Base-by-base conservation (phyloP, 2,888 invertebrate species). In the Temnothorax ravouxi region DNA sequence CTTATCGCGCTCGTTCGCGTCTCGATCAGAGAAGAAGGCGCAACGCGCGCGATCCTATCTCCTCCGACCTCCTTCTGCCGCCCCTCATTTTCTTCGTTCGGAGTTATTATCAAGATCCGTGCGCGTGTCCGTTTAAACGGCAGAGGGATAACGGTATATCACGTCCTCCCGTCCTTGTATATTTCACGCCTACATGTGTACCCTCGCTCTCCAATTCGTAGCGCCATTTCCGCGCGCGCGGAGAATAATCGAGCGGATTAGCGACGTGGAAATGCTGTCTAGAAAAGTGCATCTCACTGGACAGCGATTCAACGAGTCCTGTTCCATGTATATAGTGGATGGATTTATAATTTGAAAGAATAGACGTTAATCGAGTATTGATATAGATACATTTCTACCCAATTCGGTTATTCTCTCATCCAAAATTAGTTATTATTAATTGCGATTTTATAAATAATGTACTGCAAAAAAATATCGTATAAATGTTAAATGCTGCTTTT, bases 71-170 rank as follows among this genome's bases (percentile, higher is more conserved):
- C 69, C 66, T 76, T 69, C 34, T 80, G 50, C 77, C 77, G 71
- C 25, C 84, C 66, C 72, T 85, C 72, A 54, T 84, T 85, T 75
- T 83, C 76, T 83, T 56, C 69, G 74, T 67, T 75, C 84, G 76
- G 83, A 87, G 84, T 88, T 85, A 89, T 89, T 85, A 86, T 84
- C 84, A 64, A 84, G 77, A 84, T 67, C 82, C 82, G 75, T 83
- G 88, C 72, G 52, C 81, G 56, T 67, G 44, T 76, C 76, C 84
- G 47, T 84, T 81, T 84, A 88, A 85, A 76, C 81, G 84, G 75
- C 83, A 80, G 54, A 77, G 54, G 83, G 77, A 80, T 88, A 89
- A 88, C 90, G 88, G 88, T 86, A 84, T 72, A 84, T 81, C 71
- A 62, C 86, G 80, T 81, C 76, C 83, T 83, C 84, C 69, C 85